phyloP scores from a whole-genome alignment of 2,113 vertebrate species.

The Cyprinus carpio region DNA sequence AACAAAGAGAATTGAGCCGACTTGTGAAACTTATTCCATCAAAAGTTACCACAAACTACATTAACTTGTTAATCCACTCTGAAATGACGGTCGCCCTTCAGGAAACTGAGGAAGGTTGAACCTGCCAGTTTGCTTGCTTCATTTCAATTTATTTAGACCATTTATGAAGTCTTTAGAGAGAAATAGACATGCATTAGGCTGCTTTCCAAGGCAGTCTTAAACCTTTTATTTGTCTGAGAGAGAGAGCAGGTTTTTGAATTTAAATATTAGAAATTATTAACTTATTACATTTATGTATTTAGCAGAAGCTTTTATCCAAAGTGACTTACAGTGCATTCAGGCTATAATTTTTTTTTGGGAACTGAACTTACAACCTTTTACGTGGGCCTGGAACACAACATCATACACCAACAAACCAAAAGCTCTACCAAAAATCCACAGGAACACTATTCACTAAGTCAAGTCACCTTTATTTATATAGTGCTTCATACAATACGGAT shows the following conservation, averaged over 20 bases:
- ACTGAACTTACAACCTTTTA: no score
- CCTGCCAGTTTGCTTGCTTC: slow-evolving; percentile 21
- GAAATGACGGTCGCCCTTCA: slow-evolving; percentile 45
- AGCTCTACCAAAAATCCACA: no score
- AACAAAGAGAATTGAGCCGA: slow-evolving; percentile 25
- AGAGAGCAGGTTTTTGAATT: neutral
- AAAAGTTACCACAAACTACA: slow-evolving; percentile 36
- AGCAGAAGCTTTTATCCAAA: no score
- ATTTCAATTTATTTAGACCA: slow-evolving; percentile 36
- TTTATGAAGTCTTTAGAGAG: slow-evolving; percentile 33
- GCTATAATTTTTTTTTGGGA: no score
- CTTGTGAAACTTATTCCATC: slow-evolving; percentile 45
- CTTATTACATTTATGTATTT: no score
- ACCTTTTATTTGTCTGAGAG: neutral
- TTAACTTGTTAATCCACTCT: slow-evolving; percentile 47
- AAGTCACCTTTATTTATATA: no score
- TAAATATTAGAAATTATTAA: neutral
- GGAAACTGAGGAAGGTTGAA: slow-evolving; percentile 34
- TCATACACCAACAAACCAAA: no score
- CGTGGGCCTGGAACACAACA: no score
- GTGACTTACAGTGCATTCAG: no score
- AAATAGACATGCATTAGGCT: neutral
- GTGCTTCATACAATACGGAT: no score
- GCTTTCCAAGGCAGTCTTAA: neutral
- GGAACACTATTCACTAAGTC: no score